Base-by-base conservation (phyloP, 2,888 invertebrate genomes). In the Polydesmus complanatus region DNA sequence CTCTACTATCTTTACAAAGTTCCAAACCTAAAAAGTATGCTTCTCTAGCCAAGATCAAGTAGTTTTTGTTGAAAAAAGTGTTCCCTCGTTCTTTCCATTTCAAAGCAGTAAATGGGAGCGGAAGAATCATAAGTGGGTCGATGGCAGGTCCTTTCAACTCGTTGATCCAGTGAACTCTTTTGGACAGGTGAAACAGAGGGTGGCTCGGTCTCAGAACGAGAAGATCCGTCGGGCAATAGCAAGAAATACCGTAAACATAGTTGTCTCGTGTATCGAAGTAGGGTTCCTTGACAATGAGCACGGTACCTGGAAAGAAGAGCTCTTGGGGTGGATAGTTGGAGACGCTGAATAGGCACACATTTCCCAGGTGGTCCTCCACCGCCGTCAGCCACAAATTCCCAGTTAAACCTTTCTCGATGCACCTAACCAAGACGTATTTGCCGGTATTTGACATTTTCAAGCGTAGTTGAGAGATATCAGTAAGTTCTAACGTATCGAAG, bases 11-110 rank as follows among this genome's bases (percentile, higher is more conserved):
- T n/a, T n/a, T n/a, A 14, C 37, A 37, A 5, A 37, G 5, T 37
- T 37, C 14, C 3, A 49, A 48, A 25, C 23, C 57, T 26, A 47
- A 19, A 3, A 49, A 57, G 19, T 57, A 57, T 14, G 25, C 27
- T n/a, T 25, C 37, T 21, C 2, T 37, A 47, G 56, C 49, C 22
- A 18, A 49, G 14, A 48, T 25, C 25, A 49, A 48, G n/a, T 56
- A 25, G 3, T 11, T n/a, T 1, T 56, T 1, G 14, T 56, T 56
- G 47, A 1, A 56, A n/a, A 56, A 48, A 22, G 5, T 3, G 47
- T 56, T 56, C 2, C 56, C 56, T 22, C 47, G 56, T 22, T 23
- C 21, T 18, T 56, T 56, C 56, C 56, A 56, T 3, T 37, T 49
- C 3, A 19, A 3, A 8, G 55, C 55, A n/a, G 37, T 55, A 5